phyloP scores from a whole-genome alignment of 2,797 vertebrate genomes.

The Phrynocephalus guinanensis region DNA sequence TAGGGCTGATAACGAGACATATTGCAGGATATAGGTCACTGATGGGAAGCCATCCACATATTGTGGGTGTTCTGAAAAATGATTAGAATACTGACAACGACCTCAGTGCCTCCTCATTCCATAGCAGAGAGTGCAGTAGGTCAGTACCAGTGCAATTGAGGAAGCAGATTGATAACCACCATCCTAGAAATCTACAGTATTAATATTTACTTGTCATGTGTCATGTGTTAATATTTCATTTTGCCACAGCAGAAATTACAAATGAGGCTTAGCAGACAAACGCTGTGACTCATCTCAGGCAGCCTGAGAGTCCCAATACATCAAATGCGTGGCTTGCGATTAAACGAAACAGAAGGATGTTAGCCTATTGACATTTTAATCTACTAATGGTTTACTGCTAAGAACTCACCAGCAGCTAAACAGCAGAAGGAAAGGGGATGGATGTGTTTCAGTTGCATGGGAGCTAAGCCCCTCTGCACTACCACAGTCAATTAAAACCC shows the following conservation, averaged over 20 bases:
- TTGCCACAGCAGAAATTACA: conserved; percentile 23
- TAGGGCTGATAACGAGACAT: not conserved
- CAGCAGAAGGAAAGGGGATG: conserved; percentile 1
- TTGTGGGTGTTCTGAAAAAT: not conserved
- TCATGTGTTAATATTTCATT: conserved; percentile 31
- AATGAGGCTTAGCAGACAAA: conserved; percentile 36
- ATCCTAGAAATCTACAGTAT: conserved; percentile 20
- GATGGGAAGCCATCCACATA: not conserved
- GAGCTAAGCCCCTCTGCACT: not conserved
- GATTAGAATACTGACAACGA: not conserved
- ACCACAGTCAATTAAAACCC: conserved; percentile 24
- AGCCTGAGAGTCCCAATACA: not conserved
- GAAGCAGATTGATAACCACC: not conserved
- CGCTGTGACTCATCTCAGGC: not conserved
- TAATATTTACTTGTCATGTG: not conserved
- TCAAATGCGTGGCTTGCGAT: not conserved
- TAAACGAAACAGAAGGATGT: conserved; percentile 5
- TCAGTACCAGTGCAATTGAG: conserved; percentile 13
- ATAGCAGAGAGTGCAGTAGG: not conserved
- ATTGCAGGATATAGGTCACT: not conserved
- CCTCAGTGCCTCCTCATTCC: not conserved
- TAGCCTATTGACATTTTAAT: conserved; percentile 36
- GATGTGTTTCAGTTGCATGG: not conserved
- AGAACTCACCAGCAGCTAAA: conserved; percentile 19
- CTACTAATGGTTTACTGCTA: conserved; percentile 40